Evolutionary conservation across 2,113 vertebrate genomes (phyloP), one percentile per base, ranked within the genome.

Genomic region (Asarcornis scutulata): DNA sequence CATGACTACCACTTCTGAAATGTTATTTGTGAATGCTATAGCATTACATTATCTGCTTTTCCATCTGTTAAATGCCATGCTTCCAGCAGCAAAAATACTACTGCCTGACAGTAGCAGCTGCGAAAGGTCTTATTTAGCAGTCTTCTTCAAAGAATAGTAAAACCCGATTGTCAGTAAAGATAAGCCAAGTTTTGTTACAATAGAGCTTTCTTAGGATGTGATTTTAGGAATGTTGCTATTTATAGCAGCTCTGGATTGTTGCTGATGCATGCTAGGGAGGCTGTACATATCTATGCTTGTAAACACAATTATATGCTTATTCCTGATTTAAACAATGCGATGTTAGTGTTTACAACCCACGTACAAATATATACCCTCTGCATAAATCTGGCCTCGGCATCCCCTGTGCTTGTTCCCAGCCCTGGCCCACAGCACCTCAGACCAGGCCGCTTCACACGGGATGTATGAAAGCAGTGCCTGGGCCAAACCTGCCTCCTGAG

Each of bases 111-210:
- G 93, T 48, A 89, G 77, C 92, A 92, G 73, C 86, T 94, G 92
- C 91, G 44, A 89, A 89, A 92, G 52, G 74, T 89, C 90, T 75
- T 81, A 74, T 84, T 90, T 95, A 96, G 77, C 93, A 95, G 69
- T n/a, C 23, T 14, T 75, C 40, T 82, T 67, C 81, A 93, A 48
- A 80, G 95, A 77, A 68, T 26, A 77, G 46, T 78, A 95, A 86
- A 91, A 92, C 56, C 68, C 72, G 69, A 91, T 66, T 62, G 50
- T 32, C n/a, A 50, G 22, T 66, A 55, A 59, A 73, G 73, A 83
- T 86, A 95, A 91, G 40, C 23, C 52, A 86, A 91, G 80, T 52
- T 88, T 89, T 82, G 26, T 82, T 84, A 79, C 5, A 36, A 82
- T 55, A 31, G 78, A 73, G 26, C 58, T 76, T 85, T 48, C 13